These are phyloP conservation scores for Neodiprion fabricii DNA, from an alignment of 1,140 invertebrate genomes.

Conservation along the genomic window DNA sequence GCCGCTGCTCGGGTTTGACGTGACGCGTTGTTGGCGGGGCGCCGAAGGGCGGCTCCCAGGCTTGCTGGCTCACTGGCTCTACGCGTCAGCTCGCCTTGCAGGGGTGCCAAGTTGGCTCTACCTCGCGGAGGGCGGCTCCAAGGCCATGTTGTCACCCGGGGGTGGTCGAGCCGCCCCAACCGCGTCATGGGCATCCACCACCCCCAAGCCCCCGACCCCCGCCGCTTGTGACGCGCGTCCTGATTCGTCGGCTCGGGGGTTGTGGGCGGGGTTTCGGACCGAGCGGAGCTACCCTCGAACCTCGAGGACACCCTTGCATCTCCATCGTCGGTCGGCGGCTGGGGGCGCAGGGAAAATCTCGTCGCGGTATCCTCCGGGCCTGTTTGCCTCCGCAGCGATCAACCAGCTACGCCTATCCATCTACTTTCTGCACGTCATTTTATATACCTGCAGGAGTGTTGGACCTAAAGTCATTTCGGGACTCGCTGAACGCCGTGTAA, in stretches of 20 bases:
- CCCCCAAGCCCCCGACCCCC: slow-evolving; percentile 34
- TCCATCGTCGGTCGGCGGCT: not conserved
- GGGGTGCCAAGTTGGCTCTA: slow-evolving; percentile 50
- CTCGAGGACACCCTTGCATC: too few relatives aligned
- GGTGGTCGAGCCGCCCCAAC: slow-evolving; percentile 42
- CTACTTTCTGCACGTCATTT: too few relatives aligned
- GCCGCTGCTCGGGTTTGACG: not conserved
- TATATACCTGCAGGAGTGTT: too few relatives aligned
- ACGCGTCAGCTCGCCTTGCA: slow-evolving; percentile 31
- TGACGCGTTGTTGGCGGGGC: slow-evolving; percentile 33
- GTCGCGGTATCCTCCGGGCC: too few relatives aligned
- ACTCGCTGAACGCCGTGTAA: too few relatives aligned
- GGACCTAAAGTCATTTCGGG: too few relatives aligned
- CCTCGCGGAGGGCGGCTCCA: slow-evolving; percentile 45
- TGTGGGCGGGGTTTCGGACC: slow-evolving; percentile 31
- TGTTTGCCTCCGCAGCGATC: too few relatives aligned
- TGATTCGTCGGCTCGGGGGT: slow-evolving; percentile 29
- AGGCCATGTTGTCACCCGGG: slow-evolving; percentile 50
- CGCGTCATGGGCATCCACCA: slow-evolving; percentile 55
- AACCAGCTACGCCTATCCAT: too few relatives aligned
- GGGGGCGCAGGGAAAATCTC: too few relatives aligned
- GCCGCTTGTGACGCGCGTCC: slow-evolving; percentile 15
- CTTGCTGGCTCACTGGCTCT: slow-evolving; percentile 60
- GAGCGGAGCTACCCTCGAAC: not conserved
- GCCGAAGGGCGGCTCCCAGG: slow-evolving; percentile 41